Evolutionary conservation across 1,140 invertebrate species (phyloP).

Genomic region (Panagrolaimus sp.): DNA sequence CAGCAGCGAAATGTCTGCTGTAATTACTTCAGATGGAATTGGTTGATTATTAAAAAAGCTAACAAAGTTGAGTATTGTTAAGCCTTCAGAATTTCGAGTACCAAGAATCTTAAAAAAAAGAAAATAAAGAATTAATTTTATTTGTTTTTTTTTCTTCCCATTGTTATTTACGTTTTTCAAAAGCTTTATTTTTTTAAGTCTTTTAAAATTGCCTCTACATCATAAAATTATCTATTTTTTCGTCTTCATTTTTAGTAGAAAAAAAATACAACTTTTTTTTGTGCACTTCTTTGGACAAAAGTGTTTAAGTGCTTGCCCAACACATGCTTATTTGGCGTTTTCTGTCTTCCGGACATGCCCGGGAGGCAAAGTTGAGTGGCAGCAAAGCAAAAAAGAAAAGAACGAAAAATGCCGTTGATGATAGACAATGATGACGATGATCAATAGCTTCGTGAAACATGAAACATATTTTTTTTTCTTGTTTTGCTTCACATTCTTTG

Average conservation of each 20-base stretch:
- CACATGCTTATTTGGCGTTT: too few species aligned
- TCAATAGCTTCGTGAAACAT: too few species aligned
- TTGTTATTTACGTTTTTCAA: constrained; percentile 13
- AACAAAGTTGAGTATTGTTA: constrained; percentile 11
- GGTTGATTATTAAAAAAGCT: neutral
- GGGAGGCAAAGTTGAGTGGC: too few species aligned
- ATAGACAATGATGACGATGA: too few species aligned
- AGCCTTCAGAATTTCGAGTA: neutral
- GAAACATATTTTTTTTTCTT: too few species aligned
- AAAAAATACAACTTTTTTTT: neutral
- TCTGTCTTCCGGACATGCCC: too few species aligned
- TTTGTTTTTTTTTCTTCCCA: neutral
- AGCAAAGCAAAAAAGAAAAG: too few species aligned
- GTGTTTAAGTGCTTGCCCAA: too few species aligned
- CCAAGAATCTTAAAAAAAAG: constrained; percentile 3
- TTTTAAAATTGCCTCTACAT: too few species aligned
- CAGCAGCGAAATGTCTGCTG: constrained; percentile 4
- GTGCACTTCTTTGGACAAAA: neutral
- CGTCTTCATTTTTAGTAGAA: neutral
- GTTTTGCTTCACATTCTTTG: too few species aligned
- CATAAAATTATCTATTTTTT: neutral
- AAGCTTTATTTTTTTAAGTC: neutral
- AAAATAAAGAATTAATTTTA: neutral
- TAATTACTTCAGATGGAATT: constrained; percentile 8
- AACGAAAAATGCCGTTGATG: too few species aligned